Conservation (phyloP, 2,113 vertebrate genomes). For the Pontoporia blainvillei region DNA sequence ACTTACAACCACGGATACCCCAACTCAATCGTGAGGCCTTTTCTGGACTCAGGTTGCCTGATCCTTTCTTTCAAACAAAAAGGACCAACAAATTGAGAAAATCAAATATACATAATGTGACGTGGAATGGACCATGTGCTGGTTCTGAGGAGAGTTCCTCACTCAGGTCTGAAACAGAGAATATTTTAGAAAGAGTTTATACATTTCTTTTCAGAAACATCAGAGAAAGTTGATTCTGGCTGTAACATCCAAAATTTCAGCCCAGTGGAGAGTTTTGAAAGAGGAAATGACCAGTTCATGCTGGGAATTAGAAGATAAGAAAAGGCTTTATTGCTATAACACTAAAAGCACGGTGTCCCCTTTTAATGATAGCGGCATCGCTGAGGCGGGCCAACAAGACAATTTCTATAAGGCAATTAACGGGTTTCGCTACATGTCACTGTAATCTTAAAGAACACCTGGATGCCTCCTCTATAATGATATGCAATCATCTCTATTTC, state of each 20-base stretch:
- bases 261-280: background rate
- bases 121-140: fast-evolving
- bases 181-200: background rate
- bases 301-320: background rate
- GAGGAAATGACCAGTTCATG: background rate
- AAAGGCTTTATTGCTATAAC: background rate
- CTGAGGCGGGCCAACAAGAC: background rate
- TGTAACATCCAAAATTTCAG: background rate
- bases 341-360: background rate
- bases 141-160: background rate
- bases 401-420: background rate
- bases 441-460: background rate
- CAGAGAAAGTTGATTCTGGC: background rate
- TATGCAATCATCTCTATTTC: background rate
- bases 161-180: background rate
- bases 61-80: background rate
- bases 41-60: background rate
- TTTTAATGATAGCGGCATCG: background rate
- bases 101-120: background rate
- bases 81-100: background rate
- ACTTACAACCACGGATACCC: background rate
- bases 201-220: background rate
- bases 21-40: background rate
- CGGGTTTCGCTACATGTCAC: background rate
- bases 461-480: background rate